A percentile compares a stretch with the other conserved stretches of the same genome.
phyloP scores from a whole-genome alignment of 2,797 vertebrate genomes.

The Gymnodraco acuticeps region DNA sequence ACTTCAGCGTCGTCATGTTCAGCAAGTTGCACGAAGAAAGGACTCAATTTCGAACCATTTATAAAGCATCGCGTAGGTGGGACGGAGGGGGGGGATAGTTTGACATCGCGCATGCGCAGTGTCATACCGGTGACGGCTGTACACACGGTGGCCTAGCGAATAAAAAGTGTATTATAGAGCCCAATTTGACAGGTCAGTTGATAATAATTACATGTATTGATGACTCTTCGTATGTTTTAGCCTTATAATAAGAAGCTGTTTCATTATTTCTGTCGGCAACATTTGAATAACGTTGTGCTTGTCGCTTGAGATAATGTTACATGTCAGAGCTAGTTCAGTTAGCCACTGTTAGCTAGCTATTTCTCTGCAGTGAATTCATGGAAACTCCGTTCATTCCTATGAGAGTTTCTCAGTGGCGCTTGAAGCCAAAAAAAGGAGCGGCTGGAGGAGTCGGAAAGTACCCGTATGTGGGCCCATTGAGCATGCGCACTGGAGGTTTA shows the following conservation, averaged over 20 bases:
- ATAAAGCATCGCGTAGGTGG: conserved; percentile 22
- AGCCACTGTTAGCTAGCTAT: conserved; percentile 45
- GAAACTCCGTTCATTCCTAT: too few relatives aligned
- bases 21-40: too few relatives aligned
- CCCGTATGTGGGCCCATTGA: too few relatives aligned
- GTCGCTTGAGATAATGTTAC: conserved; percentile 28
- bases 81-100: conserved; percentile 4
- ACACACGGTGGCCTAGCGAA: conserved; percentile 77
- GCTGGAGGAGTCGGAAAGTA: too few relatives aligned
- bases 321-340: conserved; percentile 46
- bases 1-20: too few relatives aligned
- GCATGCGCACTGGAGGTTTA: too few relatives aligned
- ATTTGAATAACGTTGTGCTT: background rate
- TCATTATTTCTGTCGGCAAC: background rate
- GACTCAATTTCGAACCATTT: background rate
- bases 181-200: conserved; percentile 82
- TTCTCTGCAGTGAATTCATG: conserved; percentile 9
- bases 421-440: too few relatives aligned
- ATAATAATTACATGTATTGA: background rate
- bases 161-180: conserved; percentile 78
- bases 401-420: too few relatives aligned
- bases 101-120: conserved; percentile 77
- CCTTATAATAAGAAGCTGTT: background rate
- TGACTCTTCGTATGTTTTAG: fast-evolving
- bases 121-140: conserved; percentile 81